Evolutionary conservation across 2,797 vertebrate species (phyloP).

Genomic region (Enteromius fasciolatus): DNA sequence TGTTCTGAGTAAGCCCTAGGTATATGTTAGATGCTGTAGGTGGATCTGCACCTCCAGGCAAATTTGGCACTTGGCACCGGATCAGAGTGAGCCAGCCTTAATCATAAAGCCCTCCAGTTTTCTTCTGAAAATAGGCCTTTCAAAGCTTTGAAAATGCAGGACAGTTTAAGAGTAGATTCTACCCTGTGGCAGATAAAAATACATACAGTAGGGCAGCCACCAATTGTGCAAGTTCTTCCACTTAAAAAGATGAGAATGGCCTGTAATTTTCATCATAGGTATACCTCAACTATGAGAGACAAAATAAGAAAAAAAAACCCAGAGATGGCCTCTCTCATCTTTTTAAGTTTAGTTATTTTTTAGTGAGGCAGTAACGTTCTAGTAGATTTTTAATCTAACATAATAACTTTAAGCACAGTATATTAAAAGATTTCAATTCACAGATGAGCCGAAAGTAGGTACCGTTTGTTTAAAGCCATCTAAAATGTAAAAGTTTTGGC

Average conservation of each 20-base stretch:
- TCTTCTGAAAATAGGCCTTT: slow-evolving; percentile 2
- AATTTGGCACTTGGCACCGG: slow-evolving; percentile 5
- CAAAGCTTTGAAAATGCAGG: slow-evolving; percentile 2
- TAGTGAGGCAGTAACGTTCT: background rate
- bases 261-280: no score
- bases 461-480: background rate
- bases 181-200: background rate
- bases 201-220: background rate
- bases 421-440: slow-evolving; percentile 14
- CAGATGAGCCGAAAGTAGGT: background rate
- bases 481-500: background rate
- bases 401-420: background rate
- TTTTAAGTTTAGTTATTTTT: background rate
- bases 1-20: slow-evolving; percentile 11
- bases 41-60: slow-evolving; percentile 29
- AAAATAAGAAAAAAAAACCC: no score
- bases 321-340: no score
- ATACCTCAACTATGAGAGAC: no score
- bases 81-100: slow-evolving; percentile 7
- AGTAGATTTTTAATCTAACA: background rate
- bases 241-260: no score
- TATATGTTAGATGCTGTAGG: slow-evolving; percentile 8
- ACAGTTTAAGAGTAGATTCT: background rate
- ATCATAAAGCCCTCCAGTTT: slow-evolving; percentile 5
- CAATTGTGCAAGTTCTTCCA: no score